phyloP scores from a whole-genome alignment of 2,113 vertebrate species.

The Hippocampus abdominalis region DNA sequence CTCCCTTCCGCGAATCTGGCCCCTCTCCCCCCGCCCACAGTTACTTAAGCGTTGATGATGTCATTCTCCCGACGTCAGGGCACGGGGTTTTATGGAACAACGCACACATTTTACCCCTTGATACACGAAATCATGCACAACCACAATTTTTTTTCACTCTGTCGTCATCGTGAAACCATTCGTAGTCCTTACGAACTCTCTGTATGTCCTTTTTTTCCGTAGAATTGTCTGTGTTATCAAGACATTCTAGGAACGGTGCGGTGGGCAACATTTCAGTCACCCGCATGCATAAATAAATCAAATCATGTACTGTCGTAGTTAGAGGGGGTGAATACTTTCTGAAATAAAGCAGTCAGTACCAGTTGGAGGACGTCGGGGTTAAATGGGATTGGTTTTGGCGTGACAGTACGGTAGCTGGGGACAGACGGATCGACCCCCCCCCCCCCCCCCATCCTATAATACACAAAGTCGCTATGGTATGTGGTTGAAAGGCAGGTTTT shows the following conservation, averaged over 20 bases:
- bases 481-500: not conserved
- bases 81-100: constrained; percentile 35
- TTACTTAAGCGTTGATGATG: constrained; percentile 67
- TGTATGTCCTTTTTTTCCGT: not conserved
- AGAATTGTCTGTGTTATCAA: not conserved
- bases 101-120: constrained; percentile 9
- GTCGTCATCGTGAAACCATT: not conserved
- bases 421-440: constrained; percentile 25
- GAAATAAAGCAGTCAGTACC: constrained; percentile 25
- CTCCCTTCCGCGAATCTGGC: constrained; percentile 52
- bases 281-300: not conserved
- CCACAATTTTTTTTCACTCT: not conserved
- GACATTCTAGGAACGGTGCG: not conserved
- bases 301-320: not conserved
- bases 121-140: not conserved
- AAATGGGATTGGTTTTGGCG: constrained; percentile 48
- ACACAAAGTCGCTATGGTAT: not conserved
- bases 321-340: constrained; percentile 19
- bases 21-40: constrained; percentile 40
- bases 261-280: not conserved
- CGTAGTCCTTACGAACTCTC: not conserved
- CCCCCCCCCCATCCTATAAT: not conserved
- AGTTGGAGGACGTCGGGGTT: constrained; percentile 37
- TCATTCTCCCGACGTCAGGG: constrained; percentile 46
- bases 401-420: constrained; percentile 11